A percentile compares a stretch with the other conserved stretches of the same genome.
phyloP scores from a whole-genome alignment of 2,888 invertebrate species.

The Acanthococcus lagerstroemiae region DNA sequence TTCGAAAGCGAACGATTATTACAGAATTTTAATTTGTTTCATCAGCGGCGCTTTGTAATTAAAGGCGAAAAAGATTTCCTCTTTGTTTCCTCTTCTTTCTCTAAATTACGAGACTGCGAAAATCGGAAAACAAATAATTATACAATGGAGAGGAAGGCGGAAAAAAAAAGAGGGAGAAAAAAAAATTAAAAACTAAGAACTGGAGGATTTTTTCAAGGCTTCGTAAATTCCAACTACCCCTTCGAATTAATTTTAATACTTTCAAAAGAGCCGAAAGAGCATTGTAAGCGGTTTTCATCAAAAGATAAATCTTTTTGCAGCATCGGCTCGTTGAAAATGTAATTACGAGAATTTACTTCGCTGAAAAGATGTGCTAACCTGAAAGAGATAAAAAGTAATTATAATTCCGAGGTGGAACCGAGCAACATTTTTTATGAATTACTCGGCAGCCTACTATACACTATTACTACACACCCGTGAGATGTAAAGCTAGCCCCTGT shows the following conservation, averaged over 20 bases:
- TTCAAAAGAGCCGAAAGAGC: neutral
- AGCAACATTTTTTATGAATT: neutral
- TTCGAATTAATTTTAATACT: neutral
- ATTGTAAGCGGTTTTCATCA: constrained; percentile 9
- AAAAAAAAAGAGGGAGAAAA: neutral
- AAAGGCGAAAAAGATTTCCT: neutral
- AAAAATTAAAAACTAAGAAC: neutral
- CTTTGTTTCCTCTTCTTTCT: neutral
- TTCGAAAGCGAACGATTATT: neutral
- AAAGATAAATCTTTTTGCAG: constrained; percentile 13
- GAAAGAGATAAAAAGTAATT: constrained; percentile 20
- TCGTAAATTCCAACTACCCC: neutral
- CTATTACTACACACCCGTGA: too few relatives aligned
- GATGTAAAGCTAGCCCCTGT: too few relatives aligned
- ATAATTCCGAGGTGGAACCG: neutral
- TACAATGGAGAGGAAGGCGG: neutral
- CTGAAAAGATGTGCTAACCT: neutral
- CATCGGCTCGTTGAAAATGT: constrained; percentile 26
- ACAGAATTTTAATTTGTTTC: neutral
- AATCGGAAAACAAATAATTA: constrained; percentile 7
- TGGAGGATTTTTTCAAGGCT: neutral
- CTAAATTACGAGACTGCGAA: neutral
- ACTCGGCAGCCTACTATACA: too few relatives aligned
- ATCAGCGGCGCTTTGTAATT: neutral
- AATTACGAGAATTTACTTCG: constrained; percentile 19